Conservation (phyloP, 2,113 vertebrate species). For the Dryoscopus gambensis region DNA sequence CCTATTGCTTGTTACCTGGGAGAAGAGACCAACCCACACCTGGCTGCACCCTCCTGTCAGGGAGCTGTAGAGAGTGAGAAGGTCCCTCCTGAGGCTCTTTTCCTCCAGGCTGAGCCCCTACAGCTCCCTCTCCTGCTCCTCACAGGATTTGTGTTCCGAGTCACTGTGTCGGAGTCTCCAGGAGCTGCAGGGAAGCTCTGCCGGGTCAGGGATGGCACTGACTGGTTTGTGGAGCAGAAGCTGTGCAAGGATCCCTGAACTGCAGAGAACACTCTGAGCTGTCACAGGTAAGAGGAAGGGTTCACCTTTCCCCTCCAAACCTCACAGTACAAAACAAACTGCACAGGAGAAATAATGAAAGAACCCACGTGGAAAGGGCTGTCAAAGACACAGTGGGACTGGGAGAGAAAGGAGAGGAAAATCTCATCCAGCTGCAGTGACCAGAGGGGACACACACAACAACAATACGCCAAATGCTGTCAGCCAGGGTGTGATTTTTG, state of each 20-base stretch:
- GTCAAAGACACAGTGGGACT: not conserved
- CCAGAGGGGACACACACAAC: not conserved
- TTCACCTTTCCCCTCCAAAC: not conserved
- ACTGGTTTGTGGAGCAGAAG: not conserved
- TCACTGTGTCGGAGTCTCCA: not conserved
- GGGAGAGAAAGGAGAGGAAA: not conserved
- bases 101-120: not conserved
- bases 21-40: not conserved
- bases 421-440: not conserved
- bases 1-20: not conserved
- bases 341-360: not conserved
- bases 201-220: not conserved
- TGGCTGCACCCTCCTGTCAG: not conserved
- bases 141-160: not conserved
- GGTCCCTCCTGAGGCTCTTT: too few relatives aligned
- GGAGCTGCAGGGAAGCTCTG: not conserved
- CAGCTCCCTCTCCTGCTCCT: not conserved
- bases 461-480: not conserved
- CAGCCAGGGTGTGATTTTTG: not conserved
- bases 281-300: not conserved
- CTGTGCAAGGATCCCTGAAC: not conserved
- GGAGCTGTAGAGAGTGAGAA: not conserved
- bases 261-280: not conserved
- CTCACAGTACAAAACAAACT: fast-evolving
- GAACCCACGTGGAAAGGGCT: not conserved